A percentile compares a stretch with the other conserved stretches of the same genome.
Conservation (phyloP, 2,113 vertebrate species). For the Cyanoderma ruficeps region DNA sequence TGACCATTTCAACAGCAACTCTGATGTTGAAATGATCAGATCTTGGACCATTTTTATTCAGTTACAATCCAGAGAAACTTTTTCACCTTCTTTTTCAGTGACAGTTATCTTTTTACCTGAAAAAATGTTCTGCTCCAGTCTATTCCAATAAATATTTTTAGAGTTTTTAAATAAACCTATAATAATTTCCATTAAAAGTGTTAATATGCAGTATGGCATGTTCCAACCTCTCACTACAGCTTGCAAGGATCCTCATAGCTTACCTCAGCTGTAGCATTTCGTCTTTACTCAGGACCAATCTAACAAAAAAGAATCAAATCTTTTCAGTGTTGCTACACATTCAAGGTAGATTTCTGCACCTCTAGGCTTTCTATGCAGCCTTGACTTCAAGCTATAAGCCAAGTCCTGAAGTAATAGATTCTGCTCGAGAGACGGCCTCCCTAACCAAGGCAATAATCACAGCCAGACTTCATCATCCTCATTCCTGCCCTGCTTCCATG, state of each 20-base stretch:
- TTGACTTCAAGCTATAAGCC: neutral
- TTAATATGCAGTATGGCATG: accelerated
- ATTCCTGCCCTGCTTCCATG: neutral
- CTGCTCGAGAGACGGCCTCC: neutral
- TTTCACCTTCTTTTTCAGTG: neutral
- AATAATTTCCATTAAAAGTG: neutral
- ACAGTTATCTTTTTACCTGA: neutral
- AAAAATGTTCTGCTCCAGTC: neutral
- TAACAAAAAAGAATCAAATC: neutral
- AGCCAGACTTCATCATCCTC: neutral
- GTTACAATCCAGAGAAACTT: neutral
- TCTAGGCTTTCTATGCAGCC: neutral
- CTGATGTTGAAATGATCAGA: neutral
- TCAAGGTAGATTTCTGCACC: neutral
- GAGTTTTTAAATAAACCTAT: neutral
- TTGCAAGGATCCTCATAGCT: neutral
- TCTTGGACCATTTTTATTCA: neutral
- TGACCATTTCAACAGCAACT: neutral
- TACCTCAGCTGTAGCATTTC: neutral
- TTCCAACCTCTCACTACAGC: neutral
- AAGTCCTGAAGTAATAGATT: neutral
- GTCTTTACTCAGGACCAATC: neutral
- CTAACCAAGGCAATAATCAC: neutral
- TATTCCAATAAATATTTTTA: neutral
- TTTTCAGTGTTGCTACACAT: neutral